Conservation (phyloP, 2,888 invertebrate species). For the Acronicta alni region DNA sequence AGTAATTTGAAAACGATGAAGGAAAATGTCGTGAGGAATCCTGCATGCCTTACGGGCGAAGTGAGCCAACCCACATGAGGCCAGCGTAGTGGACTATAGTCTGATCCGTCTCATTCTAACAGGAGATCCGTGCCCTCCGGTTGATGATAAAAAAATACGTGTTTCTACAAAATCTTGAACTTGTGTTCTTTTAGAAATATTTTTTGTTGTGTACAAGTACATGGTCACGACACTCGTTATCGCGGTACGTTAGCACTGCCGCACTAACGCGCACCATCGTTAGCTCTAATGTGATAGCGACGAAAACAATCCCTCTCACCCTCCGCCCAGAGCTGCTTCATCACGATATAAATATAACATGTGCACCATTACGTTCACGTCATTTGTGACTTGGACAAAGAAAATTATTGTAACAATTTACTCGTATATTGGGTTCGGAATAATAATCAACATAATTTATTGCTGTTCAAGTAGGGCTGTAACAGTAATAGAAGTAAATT, state of each 20-base stretch:
- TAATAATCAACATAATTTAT: neutral
- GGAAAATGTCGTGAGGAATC: too few relatives aligned
- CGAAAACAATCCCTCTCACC: slow-evolving; percentile 53
- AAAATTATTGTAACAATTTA: neutral
- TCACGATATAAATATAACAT: slow-evolving; percentile 30
- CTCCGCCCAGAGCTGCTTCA: slow-evolving; percentile 27
- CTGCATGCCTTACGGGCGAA: too few relatives aligned
- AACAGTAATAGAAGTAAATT: neutral
- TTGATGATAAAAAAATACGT: too few relatives aligned
- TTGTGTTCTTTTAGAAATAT: slow-evolving; percentile 15
- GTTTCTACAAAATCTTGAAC: slow-evolving; percentile 1
- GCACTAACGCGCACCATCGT: slow-evolving; percentile 51
- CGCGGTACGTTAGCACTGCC: slow-evolving; percentile 26
- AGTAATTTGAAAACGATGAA: too few relatives aligned
- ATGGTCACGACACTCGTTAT: slow-evolving; percentile 39
- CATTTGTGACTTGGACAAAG: slow-evolving; percentile 4
- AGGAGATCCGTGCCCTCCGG: too few relatives aligned
- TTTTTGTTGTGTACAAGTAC: slow-evolving; percentile 10
- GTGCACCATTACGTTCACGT: slow-evolving; percentile 9
- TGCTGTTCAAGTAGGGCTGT: neutral
- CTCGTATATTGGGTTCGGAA: neutral
- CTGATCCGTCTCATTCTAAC: too few relatives aligned
- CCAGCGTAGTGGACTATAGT: too few relatives aligned
- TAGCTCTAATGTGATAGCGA: slow-evolving; percentile 50
- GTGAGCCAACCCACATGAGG: too few relatives aligned